A percentile compares a stretch with the other conserved stretches of the same genome.
Conservation (phyloP, 2,797 vertebrate species). For the Oophaga sylvatica region DNA sequence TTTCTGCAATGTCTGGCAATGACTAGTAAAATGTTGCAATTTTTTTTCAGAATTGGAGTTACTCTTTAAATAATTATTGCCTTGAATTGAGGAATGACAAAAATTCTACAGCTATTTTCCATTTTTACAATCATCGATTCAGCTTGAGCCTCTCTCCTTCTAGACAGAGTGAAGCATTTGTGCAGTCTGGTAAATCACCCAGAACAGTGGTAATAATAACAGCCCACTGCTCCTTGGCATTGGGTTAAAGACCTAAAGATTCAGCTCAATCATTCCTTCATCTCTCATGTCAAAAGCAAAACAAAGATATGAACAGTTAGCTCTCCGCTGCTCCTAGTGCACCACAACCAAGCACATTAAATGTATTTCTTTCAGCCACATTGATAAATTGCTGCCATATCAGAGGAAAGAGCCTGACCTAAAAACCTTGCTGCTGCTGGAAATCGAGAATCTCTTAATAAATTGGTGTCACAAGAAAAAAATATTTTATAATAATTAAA, state of each 20-base stretch:
- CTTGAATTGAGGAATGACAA: background rate
- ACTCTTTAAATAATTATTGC: background rate
- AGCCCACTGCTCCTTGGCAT: conserved; percentile 29
- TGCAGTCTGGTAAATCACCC: conserved; percentile 47
- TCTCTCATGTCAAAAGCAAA: conserved; percentile 53
- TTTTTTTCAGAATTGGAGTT: background rate
- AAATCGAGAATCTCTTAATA: background rate
- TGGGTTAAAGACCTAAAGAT: conserved; percentile 44
- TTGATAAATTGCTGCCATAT: conserved; percentile 42
- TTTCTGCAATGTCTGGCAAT: too few relatives aligned
- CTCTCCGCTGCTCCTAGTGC: background rate
- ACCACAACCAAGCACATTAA: conserved; percentile 19
- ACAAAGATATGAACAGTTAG: conserved; percentile 15
- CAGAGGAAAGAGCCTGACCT: background rate
- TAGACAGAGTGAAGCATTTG: conserved; percentile 36
- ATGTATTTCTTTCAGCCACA: conserved; percentile 4
- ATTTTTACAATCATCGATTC: background rate
- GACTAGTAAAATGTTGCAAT: background rate
- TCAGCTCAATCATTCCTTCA: conserved; percentile 51
- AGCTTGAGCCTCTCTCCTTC: conserved; percentile 6
- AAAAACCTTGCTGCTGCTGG: conserved; percentile 38
- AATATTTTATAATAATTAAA: background rate
- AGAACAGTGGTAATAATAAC: conserved; percentile 51
- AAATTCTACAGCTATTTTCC: background rate
- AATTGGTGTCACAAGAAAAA: background rate